Base-by-base conservation (phyloP, 2,797 vertebrate species). In the Aphelocoma californica region DNA sequence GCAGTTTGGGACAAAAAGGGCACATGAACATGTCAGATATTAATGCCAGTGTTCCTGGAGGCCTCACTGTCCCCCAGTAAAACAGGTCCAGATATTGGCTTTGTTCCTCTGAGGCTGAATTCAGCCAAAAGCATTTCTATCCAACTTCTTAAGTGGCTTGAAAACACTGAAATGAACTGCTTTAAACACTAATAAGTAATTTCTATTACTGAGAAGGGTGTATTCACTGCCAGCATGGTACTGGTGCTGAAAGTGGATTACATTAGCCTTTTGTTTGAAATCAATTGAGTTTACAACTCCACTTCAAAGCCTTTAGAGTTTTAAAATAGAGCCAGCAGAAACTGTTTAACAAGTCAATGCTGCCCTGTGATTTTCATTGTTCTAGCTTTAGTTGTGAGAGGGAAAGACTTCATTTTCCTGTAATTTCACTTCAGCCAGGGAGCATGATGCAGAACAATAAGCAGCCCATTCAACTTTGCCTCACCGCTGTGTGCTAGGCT, bases 301-400 rank as follows among this genome's bases (percentile, higher is more conserved):
- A 91, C 93, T 97, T 96, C 93, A 95, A 94, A 96, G 85, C 75
- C 89, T 93, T 93, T 67, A 73, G 58, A 95, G 66, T 79, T 96
- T 92, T 94, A 94, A 94, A 96, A 95, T 86, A 90, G 85, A 93
- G 73, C 73, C 85, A 86, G 90, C 80, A 95, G 93, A 94, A 95
- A 95, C 94, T 97, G 66, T 95, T 96, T 97, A 96, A 96, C 96
- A 96, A 95, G 88, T 95, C 94, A 96, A 61, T 96, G 92, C 90
- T 94, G 81, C 44, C 83, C 64, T 90, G 90, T 87, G 92, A 96
- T 95, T 95, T 93, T 79, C 61, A 90, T 93, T 95, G 93, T 95
- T 95, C 88, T 94, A 48, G 85, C 94, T 93, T 91, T 44, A 92
- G 71, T 54, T 83, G 86, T 95, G 88, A 92, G 71, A 80, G 65